Evolutionary conservation across 2,113 vertebrate species (phyloP), one percentile per base, ranked within the genome.

Genomic region (Hepsetus odoe): DNA sequence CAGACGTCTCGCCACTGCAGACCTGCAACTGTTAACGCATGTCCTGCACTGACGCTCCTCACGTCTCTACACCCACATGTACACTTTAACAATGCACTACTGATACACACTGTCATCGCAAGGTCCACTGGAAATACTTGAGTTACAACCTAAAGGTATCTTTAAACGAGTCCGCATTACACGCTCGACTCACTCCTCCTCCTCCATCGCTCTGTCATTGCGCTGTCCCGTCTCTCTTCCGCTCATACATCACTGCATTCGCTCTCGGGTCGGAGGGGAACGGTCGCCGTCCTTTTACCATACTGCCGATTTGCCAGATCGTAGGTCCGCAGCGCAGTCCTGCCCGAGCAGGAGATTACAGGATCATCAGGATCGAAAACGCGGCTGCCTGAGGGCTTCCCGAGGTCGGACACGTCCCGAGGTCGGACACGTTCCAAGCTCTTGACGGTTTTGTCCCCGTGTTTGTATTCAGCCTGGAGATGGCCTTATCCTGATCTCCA

Each of bases 11-110:
- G 20, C 82, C 69, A 84, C 83, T 80, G 82, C 82, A 79, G 83
- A 83, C 85, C 88, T 86, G 85, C 78, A 81, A 83, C 78, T 84
- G 85, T 82, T 84, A 82, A 74, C 58, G 44, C 79, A 72, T 80
- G 32, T 46, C 33, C 62, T 46, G 35, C 61, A 61, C 75, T 75
- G 71, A 74, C 26, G 28, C 44, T n/a, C 32, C 74, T 80, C 76
- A 78, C 77, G 12, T 66, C 55, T 32, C 46, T 64, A 71, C 64
- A 30, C 68, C 58, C 79, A 83, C 59, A 80, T 80, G 38, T 64
- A 66, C 62, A 65, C 62, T 49, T 73, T 3, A 80, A 69, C 74
- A 68, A 40, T 72, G 77, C 74, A 79, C 42, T 55, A 69, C 53
- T 30, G 26, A 77, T 26, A 75, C 72, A 44, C 78, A 69, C 66